A percentile compares a stretch with the other conserved stretches of the same genome.
Conservation (phyloP, 2,888 invertebrate genomes). For the Galerucella pusilla region DNA sequence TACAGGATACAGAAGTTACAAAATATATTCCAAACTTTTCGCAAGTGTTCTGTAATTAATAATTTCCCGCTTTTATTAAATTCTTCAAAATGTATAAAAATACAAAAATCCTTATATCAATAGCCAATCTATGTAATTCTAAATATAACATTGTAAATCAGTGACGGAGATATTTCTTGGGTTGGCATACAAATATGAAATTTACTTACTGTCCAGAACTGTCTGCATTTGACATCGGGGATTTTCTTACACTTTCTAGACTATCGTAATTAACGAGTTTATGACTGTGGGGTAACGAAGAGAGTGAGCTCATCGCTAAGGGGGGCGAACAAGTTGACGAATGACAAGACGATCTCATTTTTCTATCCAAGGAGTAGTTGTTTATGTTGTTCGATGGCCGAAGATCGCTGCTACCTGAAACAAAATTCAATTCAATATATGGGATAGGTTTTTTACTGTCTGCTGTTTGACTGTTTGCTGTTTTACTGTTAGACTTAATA, state of each 20-base stretch:
- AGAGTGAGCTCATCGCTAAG: conserved; percentile 69
- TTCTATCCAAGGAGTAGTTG: conserved; percentile 69
- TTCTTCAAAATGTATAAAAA: no score
- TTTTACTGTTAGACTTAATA: no score
- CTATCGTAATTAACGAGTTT: conserved; percentile 67
- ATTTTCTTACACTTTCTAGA: conserved; percentile 66
- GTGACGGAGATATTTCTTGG: no score
- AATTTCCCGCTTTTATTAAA: no score
- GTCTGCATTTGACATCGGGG: conserved; percentile 62
- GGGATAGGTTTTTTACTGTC: no score
- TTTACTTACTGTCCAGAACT: conserved; percentile 60
- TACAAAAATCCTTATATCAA: no score
- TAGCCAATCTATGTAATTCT: no score
- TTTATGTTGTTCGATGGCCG: conserved; percentile 57
- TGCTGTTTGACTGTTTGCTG: no score
- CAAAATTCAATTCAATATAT: conserved; percentile 17
- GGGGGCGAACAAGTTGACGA: conserved; percentile 71
- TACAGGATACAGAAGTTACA: no score
- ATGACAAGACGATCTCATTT: conserved; percentile 65
- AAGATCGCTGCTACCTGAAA: conserved; percentile 69
- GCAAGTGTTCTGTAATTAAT: no score
- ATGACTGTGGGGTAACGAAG: conserved; percentile 68
- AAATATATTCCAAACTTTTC: no score
- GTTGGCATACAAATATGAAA: background rate
- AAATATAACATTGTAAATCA: no score